Conservation (phyloP, 2,113 vertebrate genomes). For the Cervus canadensis region DNA sequence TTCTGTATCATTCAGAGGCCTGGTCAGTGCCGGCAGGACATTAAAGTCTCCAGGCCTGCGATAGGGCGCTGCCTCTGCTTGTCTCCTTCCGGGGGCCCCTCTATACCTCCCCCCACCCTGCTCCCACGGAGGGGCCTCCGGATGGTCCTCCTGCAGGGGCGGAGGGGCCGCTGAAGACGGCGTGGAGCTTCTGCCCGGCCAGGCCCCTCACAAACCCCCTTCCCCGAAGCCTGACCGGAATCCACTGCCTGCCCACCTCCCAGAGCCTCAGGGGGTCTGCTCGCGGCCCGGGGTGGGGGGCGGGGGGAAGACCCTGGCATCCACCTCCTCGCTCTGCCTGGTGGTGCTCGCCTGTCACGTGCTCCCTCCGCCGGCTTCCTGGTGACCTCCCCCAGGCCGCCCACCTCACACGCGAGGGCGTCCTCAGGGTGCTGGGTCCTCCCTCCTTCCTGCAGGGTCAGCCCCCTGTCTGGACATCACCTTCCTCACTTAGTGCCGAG, state of each 20-base stretch:
- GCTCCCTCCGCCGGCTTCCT: not conserved
- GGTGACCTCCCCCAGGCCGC: not conserved
- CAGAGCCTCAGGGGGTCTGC: not conserved
- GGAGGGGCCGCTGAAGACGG: accelerated
- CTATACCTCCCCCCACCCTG: accelerated
- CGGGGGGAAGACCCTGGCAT: no score
- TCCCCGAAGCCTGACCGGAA: not conserved
- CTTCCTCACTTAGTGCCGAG: not conserved
- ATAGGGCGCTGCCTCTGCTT: not conserved
- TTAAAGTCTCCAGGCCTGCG: slow-evolving; percentile 73
- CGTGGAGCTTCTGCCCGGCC: not conserved
- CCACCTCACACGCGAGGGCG: not conserved
- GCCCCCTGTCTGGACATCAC: not conserved
- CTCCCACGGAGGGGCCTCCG: not conserved
- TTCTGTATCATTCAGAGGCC: not conserved
- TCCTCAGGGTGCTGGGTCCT: not conserved
- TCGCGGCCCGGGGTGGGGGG: accelerated
- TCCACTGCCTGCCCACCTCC: not conserved
- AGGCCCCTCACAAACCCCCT: not conserved
- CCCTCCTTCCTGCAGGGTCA: not conserved
- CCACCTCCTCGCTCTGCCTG: not conserved
- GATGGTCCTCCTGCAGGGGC: not conserved
- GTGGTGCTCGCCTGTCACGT: not conserved
- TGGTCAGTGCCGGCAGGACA: not conserved
- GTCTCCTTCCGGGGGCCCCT: not conserved